Conservation (phyloP, 1,140 invertebrate species). For the Pteromalus puparum region DNA sequence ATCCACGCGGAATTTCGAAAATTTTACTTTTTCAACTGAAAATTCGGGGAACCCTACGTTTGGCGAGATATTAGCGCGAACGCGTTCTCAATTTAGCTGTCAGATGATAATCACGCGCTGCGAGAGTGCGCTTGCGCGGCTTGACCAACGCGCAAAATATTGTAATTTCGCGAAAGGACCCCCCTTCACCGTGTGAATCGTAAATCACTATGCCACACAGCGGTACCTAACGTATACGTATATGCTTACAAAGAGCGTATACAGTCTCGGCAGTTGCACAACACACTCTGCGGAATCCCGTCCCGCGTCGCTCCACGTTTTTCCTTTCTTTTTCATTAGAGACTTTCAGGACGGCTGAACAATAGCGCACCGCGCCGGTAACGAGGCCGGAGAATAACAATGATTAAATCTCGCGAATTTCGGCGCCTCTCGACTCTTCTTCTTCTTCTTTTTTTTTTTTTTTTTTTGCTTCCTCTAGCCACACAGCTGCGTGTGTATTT, state of each 20-base stretch:
- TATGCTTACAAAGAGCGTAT: too few species aligned
- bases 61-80: background rate
- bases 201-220: background rate
- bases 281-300: background rate
- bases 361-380: background rate
- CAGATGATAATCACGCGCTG: background rate
- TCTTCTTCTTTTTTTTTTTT: background rate
- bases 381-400: constrained; percentile 28
- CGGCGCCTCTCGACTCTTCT: background rate
- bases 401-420: constrained; percentile 33
- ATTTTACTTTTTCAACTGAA: background rate
- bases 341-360: background rate
- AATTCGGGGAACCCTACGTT: background rate
- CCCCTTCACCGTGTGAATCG: background rate
- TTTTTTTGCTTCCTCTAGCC: background rate
- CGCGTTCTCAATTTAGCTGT: background rate
- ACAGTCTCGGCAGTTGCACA: background rate
- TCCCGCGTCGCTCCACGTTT: background rate
- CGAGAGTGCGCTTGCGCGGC: background rate
- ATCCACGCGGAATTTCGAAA: too few species aligned
- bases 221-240: too few species aligned
- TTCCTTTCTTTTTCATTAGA: constrained; percentile 33
- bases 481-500: background rate
- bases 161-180: background rate
- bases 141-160: background rate